phyloP scores from a whole-genome alignment of 2,888 invertebrate species.

The Mellilla xanthometata region DNA sequence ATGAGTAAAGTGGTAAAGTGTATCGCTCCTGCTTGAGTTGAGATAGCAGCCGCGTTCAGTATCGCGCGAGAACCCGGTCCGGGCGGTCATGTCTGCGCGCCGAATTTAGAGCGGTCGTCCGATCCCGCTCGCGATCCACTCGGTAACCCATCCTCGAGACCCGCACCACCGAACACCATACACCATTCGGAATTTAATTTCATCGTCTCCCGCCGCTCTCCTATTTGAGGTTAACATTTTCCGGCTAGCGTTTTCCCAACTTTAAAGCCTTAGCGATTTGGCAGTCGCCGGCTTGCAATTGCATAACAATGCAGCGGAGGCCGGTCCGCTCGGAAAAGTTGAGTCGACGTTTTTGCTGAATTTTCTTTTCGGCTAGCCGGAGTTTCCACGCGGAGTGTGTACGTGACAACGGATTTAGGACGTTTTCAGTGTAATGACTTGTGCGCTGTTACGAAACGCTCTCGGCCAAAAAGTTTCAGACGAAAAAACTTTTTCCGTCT shows the following conservation, averaged over 20 bases:
- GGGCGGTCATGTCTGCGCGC: constrained; percentile 57
- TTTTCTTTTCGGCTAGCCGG: constrained; percentile 45
- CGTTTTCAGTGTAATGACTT: constrained; percentile 63
- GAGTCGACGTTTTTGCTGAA: constrained; percentile 51
- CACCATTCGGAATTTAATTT: constrained; percentile 16
- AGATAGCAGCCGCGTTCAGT: constrained; percentile 60
- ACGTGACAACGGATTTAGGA: constrained; percentile 55
- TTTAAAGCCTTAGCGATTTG: constrained; percentile 57
- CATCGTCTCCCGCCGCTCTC: constrained; percentile 40
- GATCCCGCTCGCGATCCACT: constrained; percentile 61
- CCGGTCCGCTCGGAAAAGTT: constrained; percentile 69
- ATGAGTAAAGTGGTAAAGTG: constrained; percentile 33
- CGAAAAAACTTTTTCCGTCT: constrained; percentile 56
- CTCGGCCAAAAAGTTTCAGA: constrained; percentile 56
- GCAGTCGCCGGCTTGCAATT: constrained; percentile 61
- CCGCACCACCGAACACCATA: constrained; percentile 53
- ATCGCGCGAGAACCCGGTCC: constrained; percentile 63
- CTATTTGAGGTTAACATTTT: constrained; percentile 59
- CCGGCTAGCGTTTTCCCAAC: constrained; percentile 55
- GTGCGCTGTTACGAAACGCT: constrained; percentile 65
- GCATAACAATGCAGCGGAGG: constrained; percentile 76
- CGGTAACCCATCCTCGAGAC: constrained; percentile 58
- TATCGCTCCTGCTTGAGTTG: constrained; percentile 47
- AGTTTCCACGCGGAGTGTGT: constrained; percentile 49
- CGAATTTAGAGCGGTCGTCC: constrained; percentile 46